phyloP scores from a whole-genome alignment of 1,140 invertebrate species.

The Arctopsyche grandis region DNA sequence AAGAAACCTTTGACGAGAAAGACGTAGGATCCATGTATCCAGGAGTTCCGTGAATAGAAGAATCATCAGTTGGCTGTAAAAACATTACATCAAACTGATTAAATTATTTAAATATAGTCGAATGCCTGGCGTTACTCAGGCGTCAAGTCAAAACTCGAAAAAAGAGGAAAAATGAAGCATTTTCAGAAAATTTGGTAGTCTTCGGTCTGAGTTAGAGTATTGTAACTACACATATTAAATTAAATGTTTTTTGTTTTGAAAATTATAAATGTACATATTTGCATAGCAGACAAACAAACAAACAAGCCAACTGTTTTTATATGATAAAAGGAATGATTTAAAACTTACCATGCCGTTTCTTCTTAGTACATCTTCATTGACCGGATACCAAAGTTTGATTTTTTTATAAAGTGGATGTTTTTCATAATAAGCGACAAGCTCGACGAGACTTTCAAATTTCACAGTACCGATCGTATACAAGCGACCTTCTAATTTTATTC shows the following conservation, averaged over 20 bases:
- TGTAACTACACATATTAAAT: too few relatives aligned
- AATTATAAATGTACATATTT: too few relatives aligned
- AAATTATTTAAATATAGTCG: background rate
- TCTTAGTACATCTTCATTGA: conserved; percentile 82
- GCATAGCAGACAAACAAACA: too few relatives aligned
- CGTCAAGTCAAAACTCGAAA: too few relatives aligned
- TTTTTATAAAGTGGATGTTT: conserved; percentile 89
- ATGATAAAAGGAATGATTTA: too few relatives aligned
- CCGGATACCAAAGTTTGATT: conserved; percentile 86
- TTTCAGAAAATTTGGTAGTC: too few relatives aligned
- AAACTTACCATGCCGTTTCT: conserved; percentile 74
- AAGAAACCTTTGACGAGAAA: conserved; percentile 72
- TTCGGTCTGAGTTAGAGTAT: too few relatives aligned
- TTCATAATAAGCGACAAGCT: conserved; percentile 92
- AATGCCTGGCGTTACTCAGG: background rate
- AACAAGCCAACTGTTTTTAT: too few relatives aligned
- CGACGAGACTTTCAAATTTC: conserved; percentile 94
- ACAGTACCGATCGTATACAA: conserved; percentile 90
- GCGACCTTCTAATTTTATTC: conserved; percentile 90
- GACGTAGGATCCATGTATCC: conserved; percentile 90
- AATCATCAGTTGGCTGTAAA: conserved; percentile 72
- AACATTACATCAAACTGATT: conserved; percentile 25
- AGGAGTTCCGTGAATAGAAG: conserved; percentile 79
- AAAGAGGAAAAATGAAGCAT: too few relatives aligned
- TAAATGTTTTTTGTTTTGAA: too few relatives aligned